Percentiles rank a stretch among this genome's conserved stretches.
phyloP scores from a whole-genome alignment of 2,888 invertebrate species.

The Arrhopalites spinosus region DNA sequence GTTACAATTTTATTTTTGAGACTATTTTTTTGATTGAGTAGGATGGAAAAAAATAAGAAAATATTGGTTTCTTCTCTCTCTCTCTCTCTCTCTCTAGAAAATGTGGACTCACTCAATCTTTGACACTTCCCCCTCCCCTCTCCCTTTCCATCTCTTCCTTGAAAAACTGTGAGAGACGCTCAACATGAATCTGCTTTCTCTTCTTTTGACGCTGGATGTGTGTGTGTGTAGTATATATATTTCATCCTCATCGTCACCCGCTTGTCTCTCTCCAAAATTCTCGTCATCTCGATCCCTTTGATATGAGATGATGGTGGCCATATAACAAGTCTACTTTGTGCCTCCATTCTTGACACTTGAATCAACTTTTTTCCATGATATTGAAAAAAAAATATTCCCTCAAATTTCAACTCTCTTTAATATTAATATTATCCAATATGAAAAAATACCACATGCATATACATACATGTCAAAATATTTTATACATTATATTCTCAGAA shows the following conservation, averaged over 20 bases:
- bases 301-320: background rate
- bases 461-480: no score
- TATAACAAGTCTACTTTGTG: background rate
- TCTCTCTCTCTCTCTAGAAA: no score
- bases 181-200: constrained; percentile 17
- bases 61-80: background rate
- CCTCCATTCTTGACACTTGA: constrained; percentile 9
- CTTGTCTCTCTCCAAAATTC: background rate
- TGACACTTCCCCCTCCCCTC: background rate
- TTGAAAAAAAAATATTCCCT: background rate
- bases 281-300: constrained; percentile 12
- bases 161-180: background rate
- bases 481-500: no score
- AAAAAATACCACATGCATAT: no score
- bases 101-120: constrained; percentile 5
- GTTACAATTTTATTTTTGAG: background rate
- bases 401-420: background rate
- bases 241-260: constrained; percentile 23
- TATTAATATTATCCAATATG: no score
- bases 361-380: constrained; percentile 6
- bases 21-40: background rate
- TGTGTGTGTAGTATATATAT: no score
- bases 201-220: constrained; percentile 1
- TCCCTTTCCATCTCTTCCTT: background rate
- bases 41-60: background rate